Evolutionary conservation across 2,113 vertebrate genomes (phyloP).

Genomic region (Upupa epops): DNA sequence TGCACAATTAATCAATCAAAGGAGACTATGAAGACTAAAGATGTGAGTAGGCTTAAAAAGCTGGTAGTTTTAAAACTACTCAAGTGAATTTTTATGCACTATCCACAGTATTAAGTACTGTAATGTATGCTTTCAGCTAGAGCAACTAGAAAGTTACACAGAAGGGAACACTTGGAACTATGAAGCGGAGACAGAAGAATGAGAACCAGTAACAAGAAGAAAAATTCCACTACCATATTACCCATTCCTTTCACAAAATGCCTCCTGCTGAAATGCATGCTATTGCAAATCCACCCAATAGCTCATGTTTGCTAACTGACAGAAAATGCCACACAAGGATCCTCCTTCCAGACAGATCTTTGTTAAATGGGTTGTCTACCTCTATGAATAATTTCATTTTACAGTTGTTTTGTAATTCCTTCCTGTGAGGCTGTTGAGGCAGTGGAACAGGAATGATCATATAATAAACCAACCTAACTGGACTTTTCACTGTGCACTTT

Average conservation of each 20-base stretch:
- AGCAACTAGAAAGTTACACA: neutral
- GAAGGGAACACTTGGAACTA: neutral
- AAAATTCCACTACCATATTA: neutral
- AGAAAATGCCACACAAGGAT: neutral
- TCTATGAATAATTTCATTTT: neutral
- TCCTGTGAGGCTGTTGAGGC: no score
- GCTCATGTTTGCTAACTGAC: neutral
- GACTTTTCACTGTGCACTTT: neutral
- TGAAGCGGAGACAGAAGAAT: neutral
- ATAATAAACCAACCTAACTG: no score
- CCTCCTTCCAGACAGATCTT: neutral
- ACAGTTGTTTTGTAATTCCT: neutral
- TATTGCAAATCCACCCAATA: neutral
- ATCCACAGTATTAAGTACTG: neutral
- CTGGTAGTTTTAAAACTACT: neutral
- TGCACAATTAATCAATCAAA: neutral
- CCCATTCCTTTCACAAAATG: neutral
- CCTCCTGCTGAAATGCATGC: neutral
- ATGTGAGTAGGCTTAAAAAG: neutral
- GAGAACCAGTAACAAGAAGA: neutral
- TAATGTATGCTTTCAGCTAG: neutral
- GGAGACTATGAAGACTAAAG: neutral
- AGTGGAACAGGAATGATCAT: no score
- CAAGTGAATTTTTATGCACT: neutral
- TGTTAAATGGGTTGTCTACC: neutral